phyloP scores from a whole-genome alignment of 2,888 invertebrate genomes.

The Drosophila infuscata region DNA sequence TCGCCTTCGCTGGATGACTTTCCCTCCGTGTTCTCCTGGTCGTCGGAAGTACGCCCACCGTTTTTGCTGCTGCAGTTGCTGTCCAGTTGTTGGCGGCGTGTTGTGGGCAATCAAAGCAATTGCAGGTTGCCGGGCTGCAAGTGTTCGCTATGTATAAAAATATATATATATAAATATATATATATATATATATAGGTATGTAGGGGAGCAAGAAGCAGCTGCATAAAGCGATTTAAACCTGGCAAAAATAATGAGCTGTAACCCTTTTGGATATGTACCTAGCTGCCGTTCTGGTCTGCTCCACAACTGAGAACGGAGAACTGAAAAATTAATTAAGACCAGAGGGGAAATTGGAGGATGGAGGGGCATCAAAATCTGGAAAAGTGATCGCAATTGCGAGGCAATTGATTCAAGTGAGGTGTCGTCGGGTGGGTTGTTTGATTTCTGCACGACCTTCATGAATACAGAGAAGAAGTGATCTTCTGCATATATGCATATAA shows the following conservation, averaged over 20 bases:
- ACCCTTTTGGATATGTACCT: conserved; percentile 61
- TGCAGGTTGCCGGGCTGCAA: conserved; percentile 64
- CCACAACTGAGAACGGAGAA: conserved; percentile 49
- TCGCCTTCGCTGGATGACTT: neutral
- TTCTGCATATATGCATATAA: conserved; percentile 1
- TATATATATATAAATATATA: neutral
- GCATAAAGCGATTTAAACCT: conserved; percentile 25
- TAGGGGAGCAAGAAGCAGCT: conserved; percentile 15
- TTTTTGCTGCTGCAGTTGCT: conserved; percentile 29
- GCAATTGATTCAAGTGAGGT: conserved; percentile 48
- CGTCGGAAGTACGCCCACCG: conserved; percentile 43
- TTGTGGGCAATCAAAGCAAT: conserved; percentile 76
- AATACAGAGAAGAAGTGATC: neutral
- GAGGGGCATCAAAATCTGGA: conserved; percentile 35
- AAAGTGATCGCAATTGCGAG: conserved; percentile 29
- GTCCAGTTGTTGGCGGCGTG: conserved; percentile 61
- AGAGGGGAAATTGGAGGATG: conserved; percentile 40
- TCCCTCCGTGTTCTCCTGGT: neutral
- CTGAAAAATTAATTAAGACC: conserved; percentile 76
- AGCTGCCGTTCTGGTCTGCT: conserved; percentile 12
- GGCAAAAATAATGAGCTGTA: conserved; percentile 74
- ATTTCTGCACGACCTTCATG: conserved; percentile 66
- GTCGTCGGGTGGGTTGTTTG: conserved; percentile 68
- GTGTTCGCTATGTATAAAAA: conserved; percentile 38
- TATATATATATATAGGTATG: conserved; percentile 1